These are phyloP conservation scores for Microcebus murinus DNA, from an alignment of 2,113 vertebrate genomes.

Conservation along the genomic window DNA sequence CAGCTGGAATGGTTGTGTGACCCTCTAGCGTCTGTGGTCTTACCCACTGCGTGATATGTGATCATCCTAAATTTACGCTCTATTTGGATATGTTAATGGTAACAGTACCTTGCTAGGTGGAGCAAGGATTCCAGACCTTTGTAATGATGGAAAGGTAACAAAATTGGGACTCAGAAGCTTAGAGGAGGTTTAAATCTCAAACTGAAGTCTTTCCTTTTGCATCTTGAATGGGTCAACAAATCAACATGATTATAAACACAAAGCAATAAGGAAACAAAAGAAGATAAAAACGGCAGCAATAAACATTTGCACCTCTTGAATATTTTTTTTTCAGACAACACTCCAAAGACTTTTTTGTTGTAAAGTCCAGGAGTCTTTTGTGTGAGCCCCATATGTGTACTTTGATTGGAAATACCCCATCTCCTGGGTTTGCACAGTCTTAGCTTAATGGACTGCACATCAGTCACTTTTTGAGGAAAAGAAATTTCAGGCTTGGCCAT, in stretches of 20 bases:
- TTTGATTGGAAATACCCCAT: neutral
- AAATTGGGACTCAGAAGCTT: neutral
- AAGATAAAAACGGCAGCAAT: neutral
- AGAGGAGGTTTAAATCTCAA: neutral
- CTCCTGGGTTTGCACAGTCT: neutral
- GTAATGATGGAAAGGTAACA: neutral
- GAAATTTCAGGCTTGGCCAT: slow-evolving; percentile 11
- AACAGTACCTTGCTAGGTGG: neutral
- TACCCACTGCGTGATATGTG: neutral
- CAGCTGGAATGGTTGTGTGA: too few species aligned
- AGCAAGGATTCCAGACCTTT: neutral
- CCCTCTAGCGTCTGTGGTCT: neutral
- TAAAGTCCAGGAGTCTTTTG: neutral
- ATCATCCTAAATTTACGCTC: neutral
- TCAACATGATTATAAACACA: neutral
- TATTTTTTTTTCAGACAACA: neutral
- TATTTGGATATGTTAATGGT: neutral
- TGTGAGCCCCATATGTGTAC: accelerated
- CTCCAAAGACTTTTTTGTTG: neutral
- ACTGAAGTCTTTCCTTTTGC: neutral
- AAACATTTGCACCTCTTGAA: neutral
- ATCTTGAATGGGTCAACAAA: neutral
- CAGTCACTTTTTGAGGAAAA: slow-evolving; percentile 45
- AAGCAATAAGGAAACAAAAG: neutral
- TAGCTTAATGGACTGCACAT: slow-evolving; percentile 51